Conservation (phyloP, 2,888 invertebrate species). For the Schizaphis graminum region DNA sequence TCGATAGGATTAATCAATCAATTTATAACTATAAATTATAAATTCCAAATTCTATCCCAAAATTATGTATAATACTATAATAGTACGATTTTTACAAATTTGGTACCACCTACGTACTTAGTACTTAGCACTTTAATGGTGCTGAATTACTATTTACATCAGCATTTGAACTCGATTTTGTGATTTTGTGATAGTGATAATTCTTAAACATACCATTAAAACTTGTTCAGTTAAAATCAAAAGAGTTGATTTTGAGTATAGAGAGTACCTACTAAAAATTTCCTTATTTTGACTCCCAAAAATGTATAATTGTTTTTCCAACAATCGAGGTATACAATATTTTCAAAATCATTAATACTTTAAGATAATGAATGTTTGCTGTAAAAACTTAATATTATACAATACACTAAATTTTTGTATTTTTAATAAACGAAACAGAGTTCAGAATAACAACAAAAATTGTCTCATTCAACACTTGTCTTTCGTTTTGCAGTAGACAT, state of each 20-base stretch:
- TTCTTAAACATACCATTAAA: neutral
- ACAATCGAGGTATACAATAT: neutral
- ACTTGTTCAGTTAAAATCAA: neutral
- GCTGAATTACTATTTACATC: neutral
- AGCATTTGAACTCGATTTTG: neutral
- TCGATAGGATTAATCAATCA: neutral
- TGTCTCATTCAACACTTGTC: neutral
- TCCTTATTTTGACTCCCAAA: neutral
- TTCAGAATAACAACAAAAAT: neutral
- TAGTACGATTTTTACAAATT: neutral
- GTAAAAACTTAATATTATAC: neutral
- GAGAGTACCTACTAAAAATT: neutral
- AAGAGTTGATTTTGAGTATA: neutral
- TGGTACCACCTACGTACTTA: neutral
- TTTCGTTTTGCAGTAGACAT: constrained; percentile 44
- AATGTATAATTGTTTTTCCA: neutral
- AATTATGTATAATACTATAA: neutral
- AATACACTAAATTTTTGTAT: neutral
- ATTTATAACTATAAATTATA: neutral
- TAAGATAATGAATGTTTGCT: neutral
- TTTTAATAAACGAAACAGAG: neutral
- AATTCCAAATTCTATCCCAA: neutral
- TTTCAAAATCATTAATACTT: neutral
- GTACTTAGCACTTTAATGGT: neutral
- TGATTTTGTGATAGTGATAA: neutral